Conservation (phyloP, 2,797 vertebrate genomes). For the Erpetoichthys calabaricus region DNA sequence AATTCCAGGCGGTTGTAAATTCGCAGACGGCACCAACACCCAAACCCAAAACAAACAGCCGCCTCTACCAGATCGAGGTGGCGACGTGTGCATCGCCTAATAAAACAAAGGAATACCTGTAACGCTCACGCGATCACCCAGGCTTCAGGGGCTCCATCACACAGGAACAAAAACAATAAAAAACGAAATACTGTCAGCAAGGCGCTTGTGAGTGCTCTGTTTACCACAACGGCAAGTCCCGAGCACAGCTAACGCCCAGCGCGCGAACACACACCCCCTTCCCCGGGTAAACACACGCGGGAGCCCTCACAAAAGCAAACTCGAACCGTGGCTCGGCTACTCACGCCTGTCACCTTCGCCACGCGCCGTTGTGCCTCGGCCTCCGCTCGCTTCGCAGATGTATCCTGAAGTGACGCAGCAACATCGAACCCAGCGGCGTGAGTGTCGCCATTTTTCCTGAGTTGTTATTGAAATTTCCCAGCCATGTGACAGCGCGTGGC, state of each 20-base stretch:
- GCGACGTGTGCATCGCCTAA: no score
- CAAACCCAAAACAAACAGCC: no score
- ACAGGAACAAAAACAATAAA: no score
- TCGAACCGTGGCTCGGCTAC: neutral
- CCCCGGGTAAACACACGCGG: constrained; percentile 41
- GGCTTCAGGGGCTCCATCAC: no score
- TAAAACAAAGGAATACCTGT: no score
- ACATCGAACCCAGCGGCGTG: constrained; percentile 72
- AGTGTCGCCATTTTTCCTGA: constrained; percentile 85
- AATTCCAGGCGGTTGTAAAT: no score
- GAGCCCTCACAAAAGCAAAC: neutral
- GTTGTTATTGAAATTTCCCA: constrained; percentile 84
- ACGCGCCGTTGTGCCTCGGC: constrained; percentile 33
- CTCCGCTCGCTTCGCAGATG: constrained; percentile 46
- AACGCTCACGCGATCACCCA: no score
- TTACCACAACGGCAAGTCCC: no score
- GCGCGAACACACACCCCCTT: constrained; percentile 46
- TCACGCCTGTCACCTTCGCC: constrained; percentile 12
- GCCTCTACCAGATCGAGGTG: no score
- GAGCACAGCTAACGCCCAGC: constrained; percentile 51
- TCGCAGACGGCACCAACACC: no score
- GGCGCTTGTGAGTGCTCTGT: no score
- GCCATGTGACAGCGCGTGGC: constrained; percentile 74
- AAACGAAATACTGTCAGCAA: no score
- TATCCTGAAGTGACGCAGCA: constrained; percentile 86